Conservation (phyloP, 1,140 invertebrate species). For the Battus philenor region DNA sequence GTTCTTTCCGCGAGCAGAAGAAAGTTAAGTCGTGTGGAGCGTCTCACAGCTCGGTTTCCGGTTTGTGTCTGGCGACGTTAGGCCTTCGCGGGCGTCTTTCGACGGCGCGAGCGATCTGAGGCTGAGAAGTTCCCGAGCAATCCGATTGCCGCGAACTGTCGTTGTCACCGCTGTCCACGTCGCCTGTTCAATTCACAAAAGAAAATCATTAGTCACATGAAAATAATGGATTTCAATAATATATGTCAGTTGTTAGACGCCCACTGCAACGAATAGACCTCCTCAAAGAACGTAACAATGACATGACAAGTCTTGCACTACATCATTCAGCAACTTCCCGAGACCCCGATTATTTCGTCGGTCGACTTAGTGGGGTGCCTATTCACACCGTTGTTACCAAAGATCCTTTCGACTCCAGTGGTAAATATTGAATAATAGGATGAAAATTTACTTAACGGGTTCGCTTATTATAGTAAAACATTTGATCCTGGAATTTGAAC, state of each 20-base stretch:
- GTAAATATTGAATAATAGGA: too few relatives aligned
- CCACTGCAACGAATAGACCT: neutral
- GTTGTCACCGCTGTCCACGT: slow-evolving; percentile 39
- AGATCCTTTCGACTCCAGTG: too few relatives aligned
- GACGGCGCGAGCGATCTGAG: slow-evolving; percentile 4
- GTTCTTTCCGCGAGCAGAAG: neutral
- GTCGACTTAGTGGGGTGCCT: too few relatives aligned
- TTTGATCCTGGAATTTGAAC: too few relatives aligned
- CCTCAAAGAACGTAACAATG: neutral
- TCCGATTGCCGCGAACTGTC: slow-evolving; percentile 26
- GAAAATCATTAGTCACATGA: neutral
- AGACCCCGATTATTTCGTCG: too few relatives aligned
- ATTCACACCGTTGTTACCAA: too few relatives aligned
- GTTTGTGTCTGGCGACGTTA: slow-evolving; percentile 22
- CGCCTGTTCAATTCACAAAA: slow-evolving; percentile 23
- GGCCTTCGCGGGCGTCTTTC: slow-evolving; percentile 9
- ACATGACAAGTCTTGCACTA: too few relatives aligned
- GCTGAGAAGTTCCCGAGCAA: slow-evolving; percentile 20
- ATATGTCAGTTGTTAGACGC: too few relatives aligned
- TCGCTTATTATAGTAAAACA: too few relatives aligned
- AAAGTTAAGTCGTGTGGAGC: neutral
- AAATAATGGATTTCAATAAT: neutral
- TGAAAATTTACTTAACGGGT: too few relatives aligned
- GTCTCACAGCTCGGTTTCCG: slow-evolving; percentile 41
- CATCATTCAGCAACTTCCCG: too few relatives aligned